phyloP scores from a whole-genome alignment of 2,888 invertebrate genomes.

The Lepidochrysops patricia region DNA sequence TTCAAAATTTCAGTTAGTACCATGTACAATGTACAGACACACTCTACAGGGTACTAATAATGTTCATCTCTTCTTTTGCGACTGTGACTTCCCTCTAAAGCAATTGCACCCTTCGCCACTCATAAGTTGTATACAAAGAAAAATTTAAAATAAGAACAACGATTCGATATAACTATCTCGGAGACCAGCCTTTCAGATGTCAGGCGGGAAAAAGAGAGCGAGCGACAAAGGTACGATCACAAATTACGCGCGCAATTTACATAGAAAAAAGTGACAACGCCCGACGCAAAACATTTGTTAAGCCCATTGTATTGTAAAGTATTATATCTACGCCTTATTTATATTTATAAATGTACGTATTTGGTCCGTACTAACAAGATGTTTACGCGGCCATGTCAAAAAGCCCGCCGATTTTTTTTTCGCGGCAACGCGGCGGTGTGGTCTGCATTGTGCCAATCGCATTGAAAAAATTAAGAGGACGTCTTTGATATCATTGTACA shows the following conservation, averaged over 20 bases:
- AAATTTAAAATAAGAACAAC: slow-evolving; percentile 11
- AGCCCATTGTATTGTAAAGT: slow-evolving; percentile 53
- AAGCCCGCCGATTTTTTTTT: slow-evolving; percentile 37
- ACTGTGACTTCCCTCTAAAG: too few relatives aligned
- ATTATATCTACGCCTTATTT: slow-evolving; percentile 41
- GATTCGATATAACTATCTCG: slow-evolving; percentile 15
- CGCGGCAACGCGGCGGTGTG: slow-evolving; percentile 20
- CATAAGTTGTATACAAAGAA: not conserved
- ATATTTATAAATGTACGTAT: slow-evolving; percentile 66
- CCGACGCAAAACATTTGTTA: slow-evolving; percentile 63
- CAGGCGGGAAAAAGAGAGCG: slow-evolving; percentile 31
- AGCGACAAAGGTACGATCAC: slow-evolving; percentile 39
- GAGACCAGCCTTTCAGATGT: slow-evolving; percentile 31
- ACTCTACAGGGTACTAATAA: too few relatives aligned
- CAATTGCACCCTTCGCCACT: not conserved
- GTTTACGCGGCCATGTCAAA: slow-evolving; percentile 49
- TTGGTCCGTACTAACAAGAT: slow-evolving; percentile 68
- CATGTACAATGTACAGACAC: too few relatives aligned
- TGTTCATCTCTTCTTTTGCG: too few relatives aligned
- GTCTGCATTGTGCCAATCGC: slow-evolving; percentile 7
- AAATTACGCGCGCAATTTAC: slow-evolving; percentile 65
- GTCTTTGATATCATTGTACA: not conserved
- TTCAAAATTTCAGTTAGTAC: too few relatives aligned
- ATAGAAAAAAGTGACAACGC: slow-evolving; percentile 64
- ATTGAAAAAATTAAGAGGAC: slow-evolving; percentile 1